Evolutionary conservation across 1,140 invertebrate genomes (phyloP).

Genomic region (Lasioglossum baleicum): DNA sequence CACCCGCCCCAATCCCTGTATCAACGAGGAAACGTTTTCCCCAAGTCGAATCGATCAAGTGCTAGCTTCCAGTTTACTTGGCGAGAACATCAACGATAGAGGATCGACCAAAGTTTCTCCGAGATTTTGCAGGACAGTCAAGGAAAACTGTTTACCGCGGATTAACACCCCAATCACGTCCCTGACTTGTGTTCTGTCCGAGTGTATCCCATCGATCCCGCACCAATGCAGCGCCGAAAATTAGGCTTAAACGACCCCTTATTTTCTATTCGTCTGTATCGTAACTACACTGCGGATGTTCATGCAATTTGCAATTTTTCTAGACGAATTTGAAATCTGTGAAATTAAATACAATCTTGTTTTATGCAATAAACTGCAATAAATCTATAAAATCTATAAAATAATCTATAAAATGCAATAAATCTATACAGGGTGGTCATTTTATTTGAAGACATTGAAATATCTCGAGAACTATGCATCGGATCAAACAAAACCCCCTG

Average conservation of each 20-base stretch:
- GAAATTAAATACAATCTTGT: no score
- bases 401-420: no score
- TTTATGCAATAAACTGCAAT: no score
- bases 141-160: not conserved
- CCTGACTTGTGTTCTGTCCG: not conserved
- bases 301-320: no score
- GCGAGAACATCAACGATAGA: not conserved
- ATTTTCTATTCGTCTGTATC: no score
- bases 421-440: no score
- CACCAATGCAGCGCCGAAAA: not conserved
- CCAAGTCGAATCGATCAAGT: not conserved
- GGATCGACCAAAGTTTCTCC: not conserved
- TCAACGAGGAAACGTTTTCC: not conserved
- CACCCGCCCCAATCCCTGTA: not conserved
- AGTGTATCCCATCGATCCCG: slow-evolving; percentile 7
- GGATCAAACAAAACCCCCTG: no score
- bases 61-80: not conserved
- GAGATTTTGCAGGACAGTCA: not conserved
- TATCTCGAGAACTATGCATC: no score
- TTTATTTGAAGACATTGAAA: no score
- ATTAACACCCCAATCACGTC: slow-evolving; percentile 23
- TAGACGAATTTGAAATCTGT: no score
- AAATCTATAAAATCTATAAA: no score
- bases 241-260: not conserved
- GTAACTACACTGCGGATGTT: no score